Evolutionary conservation across 2,888 invertebrate genomes (phyloP), one percentile per base, ranked within the genome.

Genomic region (Agrochola lota): DNA sequence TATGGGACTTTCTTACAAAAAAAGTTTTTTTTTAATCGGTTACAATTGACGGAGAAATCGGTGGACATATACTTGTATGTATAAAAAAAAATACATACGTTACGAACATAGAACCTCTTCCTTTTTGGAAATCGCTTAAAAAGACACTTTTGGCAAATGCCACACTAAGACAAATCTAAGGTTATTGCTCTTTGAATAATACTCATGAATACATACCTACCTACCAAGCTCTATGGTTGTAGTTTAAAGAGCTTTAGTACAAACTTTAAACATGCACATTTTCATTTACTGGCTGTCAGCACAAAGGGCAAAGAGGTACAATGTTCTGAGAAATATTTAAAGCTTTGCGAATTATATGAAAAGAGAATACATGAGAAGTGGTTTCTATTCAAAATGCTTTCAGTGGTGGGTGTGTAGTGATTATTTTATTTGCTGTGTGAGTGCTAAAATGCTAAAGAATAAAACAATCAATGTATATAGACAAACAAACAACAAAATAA

Each of bases 231-330:
- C 81, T 75, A 77, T 75, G 78, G 76, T 68, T 67, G 63, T 57
- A 84, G 78, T 81, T 78, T 78, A 73, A 81, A 86, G 68, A 74
- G 73, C 68, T 79, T 26, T 46, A 55, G 63, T 63, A 67, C 69
- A 46, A 77, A 75, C 63, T 77, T 77, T 78, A 77, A 70, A 67
- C 81, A 77, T 85, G 71, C 73, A 81, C 76, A 76, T 78, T 85
- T 79, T 77, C 82, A 76, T 79, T 82, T 72, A 74, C 71, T 35
- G 20, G 20, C 62, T 70, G 71, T 75, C 69, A 70, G 67, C 73
- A 85, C 70, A 85, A 70, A 70, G 74, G 55, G 15, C 57, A 52
- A 49, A 26, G 71, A 35, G 67, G 55, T 74, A 76, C 52, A 66
- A 60, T 81, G 52, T 70, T 30, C 52, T 72, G 62, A 66, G 55